phyloP scores from a whole-genome alignment of 2,797 vertebrate species.

The Muscicapa comitata region DNA sequence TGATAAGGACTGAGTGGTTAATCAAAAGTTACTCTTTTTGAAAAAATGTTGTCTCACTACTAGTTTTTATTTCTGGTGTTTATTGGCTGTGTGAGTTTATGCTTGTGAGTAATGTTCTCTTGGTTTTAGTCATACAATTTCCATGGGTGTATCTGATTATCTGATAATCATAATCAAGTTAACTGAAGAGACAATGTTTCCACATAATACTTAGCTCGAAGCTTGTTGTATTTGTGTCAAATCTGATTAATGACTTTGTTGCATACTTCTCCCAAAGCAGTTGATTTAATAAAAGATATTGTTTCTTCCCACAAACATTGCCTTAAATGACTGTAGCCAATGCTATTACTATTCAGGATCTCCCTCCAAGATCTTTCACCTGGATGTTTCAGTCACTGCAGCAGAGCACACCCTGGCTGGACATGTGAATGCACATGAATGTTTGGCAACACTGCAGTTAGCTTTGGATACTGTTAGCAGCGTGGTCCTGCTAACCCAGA shows the following conservation, averaged over 20 bases:
- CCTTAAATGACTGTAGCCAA: neutral
- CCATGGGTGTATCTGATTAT: neutral
- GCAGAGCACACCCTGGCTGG: rapidly evolving
- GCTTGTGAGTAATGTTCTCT: neutral
- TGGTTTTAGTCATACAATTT: neutral
- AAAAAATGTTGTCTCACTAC: neutral
- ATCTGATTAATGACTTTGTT: neutral
- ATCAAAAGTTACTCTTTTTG: neutral
- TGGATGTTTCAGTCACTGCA: neutral
- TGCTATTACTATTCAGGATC: neutral
- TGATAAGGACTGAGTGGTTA: neutral
- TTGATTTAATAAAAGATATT: neutral
- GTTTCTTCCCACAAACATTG: neutral
- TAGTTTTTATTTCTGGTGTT: neutral
- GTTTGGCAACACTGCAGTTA: neutral
- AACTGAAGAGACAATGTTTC: neutral
- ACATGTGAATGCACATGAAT: neutral
- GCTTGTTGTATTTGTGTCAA: neutral
- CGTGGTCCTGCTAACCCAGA: rapidly evolving
- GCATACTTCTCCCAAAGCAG: neutral
- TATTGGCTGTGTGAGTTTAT: neutral
- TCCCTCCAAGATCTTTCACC: neutral
- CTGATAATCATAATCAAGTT: neutral
- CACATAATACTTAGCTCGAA: slow-evolving; percentile 8
- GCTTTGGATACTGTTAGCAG: neutral